Evolutionary conservation across 35 echinoderm and acorn worm genomes (phyloP).

Genomic region (Holothuria glaberrima): DNA sequence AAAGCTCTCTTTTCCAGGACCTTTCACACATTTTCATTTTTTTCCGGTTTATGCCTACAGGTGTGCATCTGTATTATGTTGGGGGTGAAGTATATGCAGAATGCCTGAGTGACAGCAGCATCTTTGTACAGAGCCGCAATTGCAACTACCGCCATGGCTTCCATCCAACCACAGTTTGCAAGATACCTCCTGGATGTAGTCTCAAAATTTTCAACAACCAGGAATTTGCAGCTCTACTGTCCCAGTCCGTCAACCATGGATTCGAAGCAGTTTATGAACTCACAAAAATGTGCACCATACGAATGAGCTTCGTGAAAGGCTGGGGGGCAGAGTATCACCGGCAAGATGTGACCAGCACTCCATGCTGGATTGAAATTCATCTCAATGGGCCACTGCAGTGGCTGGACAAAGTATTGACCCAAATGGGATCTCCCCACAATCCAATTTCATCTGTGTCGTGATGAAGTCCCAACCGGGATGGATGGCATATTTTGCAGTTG

Average conservation of each 20-base stretch:
- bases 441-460: slow-evolving; percentile 98
- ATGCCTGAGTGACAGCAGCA: slow-evolving; percentile 99
- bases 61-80: slow-evolving; percentile 99
- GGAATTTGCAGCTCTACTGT: slow-evolving; percentile 98
- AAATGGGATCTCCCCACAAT: slow-evolving; percentile 96
- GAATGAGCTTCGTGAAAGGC: slow-evolving; percentile 99
- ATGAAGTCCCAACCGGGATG: slow-evolving; percentile 32
- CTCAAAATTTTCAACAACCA: slow-evolving; percentile 99
- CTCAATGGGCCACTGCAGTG: slow-evolving; percentile 98
- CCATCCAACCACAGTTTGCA: slow-evolving; percentile 99
- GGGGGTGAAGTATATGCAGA: slow-evolving; percentile 99
- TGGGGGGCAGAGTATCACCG: slow-evolving; percentile 99
- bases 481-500: too few species aligned
- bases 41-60: slow-evolving; percentile 28
- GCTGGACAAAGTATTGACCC: slow-evolving; percentile 98
- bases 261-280: slow-evolving; percentile 99
- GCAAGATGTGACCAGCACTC: slow-evolving; percentile 97
- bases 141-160: slow-evolving; percentile 99
- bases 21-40: background rate
- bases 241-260: slow-evolving; percentile 99
- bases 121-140: slow-evolving; percentile 99
- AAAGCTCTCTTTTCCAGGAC: too few species aligned
- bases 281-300: slow-evolving; percentile 99
- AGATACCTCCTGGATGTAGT: slow-evolving; percentile 98
- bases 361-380: slow-evolving; percentile 99